Evolutionary conservation across 2,113 vertebrate species (phyloP).

Genomic region (Cryptomyrus ogoouensis): DNA sequence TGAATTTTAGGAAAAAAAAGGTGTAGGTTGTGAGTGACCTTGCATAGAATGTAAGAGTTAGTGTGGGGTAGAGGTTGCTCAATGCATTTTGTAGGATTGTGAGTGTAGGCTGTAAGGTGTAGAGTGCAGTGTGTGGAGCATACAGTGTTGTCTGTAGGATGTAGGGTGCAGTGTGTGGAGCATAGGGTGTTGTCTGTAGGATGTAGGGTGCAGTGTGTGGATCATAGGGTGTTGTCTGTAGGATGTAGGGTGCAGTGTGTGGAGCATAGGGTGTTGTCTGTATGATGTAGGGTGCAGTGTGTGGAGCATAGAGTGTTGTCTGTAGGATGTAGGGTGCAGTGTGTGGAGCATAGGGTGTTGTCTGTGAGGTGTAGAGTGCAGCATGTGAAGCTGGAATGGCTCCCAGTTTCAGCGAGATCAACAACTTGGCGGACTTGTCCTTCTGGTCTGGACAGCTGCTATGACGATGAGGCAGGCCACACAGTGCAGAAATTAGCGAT

Average conservation of each 20-base stretch:
- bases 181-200: background rate
- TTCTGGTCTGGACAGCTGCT: background rate
- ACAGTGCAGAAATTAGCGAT: background rate
- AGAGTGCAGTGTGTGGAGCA: background rate
- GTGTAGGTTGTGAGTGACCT: background rate
- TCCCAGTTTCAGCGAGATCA: background rate
- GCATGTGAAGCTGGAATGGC: background rate
- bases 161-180: background rate
- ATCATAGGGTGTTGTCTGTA: background rate
- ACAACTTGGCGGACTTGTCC: background rate
- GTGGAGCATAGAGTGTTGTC: background rate
- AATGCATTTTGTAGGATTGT: background rate
- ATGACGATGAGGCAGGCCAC: background rate
- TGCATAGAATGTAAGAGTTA: background rate
- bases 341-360: background rate
- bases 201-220: background rate
- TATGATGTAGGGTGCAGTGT: background rate
- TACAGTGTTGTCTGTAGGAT: background rate
- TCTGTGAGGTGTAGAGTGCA: background rate
- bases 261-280: background rate
- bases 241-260: background rate
- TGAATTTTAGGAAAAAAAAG: background rate
- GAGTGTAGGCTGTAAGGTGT: background rate
- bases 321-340: background rate
- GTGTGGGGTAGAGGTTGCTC: background rate